A percentile compares a stretch with the other conserved stretches of the same genome.
These are phyloP conservation scores for Periophthalmodon schlosseri DNA, from an alignment of 2,113 vertebrate genomes.

Conservation along the genomic window DNA sequence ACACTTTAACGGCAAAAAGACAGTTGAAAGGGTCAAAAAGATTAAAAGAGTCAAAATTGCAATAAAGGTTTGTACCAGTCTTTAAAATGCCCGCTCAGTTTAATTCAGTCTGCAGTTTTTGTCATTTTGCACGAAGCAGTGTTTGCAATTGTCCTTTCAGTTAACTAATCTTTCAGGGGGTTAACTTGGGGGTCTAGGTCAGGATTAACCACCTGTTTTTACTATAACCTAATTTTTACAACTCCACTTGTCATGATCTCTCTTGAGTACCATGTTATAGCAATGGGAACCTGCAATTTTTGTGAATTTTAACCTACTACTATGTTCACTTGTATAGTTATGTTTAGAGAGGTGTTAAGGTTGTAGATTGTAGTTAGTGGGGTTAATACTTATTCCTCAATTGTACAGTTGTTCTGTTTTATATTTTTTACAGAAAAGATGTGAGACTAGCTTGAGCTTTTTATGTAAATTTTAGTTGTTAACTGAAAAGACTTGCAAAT, in stretches of 20 bases:
- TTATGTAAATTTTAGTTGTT: slow-evolving; percentile 55
- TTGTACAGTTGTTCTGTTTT: too few relatives aligned
- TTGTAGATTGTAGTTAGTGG: neutral
- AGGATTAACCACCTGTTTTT: slow-evolving; percentile 45
- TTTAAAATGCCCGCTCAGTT: slow-evolving; percentile 80
- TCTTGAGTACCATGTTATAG: too few relatives aligned
- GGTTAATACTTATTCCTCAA: neutral
- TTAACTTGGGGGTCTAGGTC: slow-evolving; percentile 6
- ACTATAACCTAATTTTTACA: neutral
- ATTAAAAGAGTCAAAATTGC: slow-evolving; percentile 99
- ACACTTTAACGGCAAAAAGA: slow-evolving; percentile 88
- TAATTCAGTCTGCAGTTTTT: slow-evolving; percentile 76
- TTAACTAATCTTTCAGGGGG: slow-evolving; percentile 69
- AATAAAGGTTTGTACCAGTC: slow-evolving; percentile 99
- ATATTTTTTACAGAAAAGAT: neutral
- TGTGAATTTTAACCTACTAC: neutral
- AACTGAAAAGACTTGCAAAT: slow-evolving; percentile 84
- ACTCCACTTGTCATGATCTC: neutral
- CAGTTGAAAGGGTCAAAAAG: slow-evolving; percentile 99
- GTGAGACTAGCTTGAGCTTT: neutral
- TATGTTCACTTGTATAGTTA: too few relatives aligned
- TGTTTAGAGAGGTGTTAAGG: too few relatives aligned
- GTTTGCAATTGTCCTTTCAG: slow-evolving; percentile 84
- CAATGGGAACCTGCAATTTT: too few relatives aligned
- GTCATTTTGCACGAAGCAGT: slow-evolving; percentile 81